Conservation (phyloP, 1,140 invertebrate species). For the Brachionus sp. region DNA sequence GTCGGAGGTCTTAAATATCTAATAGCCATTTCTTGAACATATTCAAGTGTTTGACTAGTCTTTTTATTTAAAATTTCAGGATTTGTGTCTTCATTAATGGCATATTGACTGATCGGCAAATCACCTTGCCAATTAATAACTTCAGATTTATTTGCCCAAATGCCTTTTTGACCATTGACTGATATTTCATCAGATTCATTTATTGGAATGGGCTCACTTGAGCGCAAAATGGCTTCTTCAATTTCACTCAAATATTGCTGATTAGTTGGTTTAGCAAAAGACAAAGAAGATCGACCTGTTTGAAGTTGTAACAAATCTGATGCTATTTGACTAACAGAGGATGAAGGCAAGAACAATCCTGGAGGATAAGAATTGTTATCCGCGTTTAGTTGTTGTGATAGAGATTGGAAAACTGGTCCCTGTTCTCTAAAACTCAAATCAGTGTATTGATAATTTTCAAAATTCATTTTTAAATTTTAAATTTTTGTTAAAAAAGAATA, state of each 20-base stretch:
- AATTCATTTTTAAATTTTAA: not conserved
- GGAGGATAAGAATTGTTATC: not conserved
- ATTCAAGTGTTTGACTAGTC: not conserved
- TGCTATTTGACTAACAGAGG: conserved; percentile 17
- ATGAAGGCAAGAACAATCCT: not conserved
- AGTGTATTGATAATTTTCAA: not conserved
- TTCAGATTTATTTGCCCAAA: not conserved
- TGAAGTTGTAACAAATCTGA: not conserved
- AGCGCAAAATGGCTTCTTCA: not conserved
- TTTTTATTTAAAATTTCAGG: conserved; percentile 8
- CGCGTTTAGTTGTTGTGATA: not conserved
- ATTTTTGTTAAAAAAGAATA: too few species aligned
- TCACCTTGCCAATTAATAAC: not conserved
- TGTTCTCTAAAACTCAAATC: not conserved
- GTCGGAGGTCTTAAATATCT: conserved; percentile 37
- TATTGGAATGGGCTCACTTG: not conserved
- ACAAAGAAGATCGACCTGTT: not conserved
- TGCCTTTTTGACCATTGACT: not conserved
- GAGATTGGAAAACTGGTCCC: not conserved
- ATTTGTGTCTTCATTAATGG: conserved; percentile 12
- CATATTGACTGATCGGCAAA: not conserved
- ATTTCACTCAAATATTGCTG: not conserved
- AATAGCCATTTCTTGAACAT: conserved; percentile 31
- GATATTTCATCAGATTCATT: not conserved
- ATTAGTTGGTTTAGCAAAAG: not conserved